Evolutionary conservation across 1,140 invertebrate species (phyloP).

Genomic region (Pseudomyrmex gracilis): DNA sequence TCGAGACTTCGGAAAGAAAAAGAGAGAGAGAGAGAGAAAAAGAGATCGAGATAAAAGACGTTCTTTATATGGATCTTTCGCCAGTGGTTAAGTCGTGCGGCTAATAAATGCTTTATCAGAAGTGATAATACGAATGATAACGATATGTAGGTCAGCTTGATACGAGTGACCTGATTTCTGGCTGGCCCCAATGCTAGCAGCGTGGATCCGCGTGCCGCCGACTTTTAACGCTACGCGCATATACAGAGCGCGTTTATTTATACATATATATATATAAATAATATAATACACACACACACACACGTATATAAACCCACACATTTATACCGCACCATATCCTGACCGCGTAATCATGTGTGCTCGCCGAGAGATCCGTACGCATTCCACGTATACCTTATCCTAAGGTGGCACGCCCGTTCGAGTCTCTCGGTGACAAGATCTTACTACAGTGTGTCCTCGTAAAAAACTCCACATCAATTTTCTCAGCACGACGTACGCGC

Average conservation of each 20-base stretch:
- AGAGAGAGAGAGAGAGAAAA: background rate
- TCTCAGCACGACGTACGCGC: no score
- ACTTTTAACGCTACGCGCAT: constrained; percentile 22
- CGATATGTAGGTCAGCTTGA: constrained; percentile 85
- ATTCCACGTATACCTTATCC: background rate
- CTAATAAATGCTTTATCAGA: constrained; percentile 83
- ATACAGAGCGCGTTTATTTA: no score
- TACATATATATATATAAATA: background rate
- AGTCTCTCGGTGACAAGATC: background rate
- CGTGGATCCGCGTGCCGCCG: constrained; percentile 67
- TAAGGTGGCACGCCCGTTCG: background rate
- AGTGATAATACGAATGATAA: constrained; percentile 82
- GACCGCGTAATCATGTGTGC: constrained; percentile 43
- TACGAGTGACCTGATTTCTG: constrained; percentile 83
- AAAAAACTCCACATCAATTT: no score
- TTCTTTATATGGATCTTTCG: constrained; percentile 69
- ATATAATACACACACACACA: constrained; percentile 23
- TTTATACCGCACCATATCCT: constrained; percentile 43
- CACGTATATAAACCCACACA: constrained; percentile 15
- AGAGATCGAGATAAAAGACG: background rate
- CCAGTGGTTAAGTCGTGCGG: constrained; percentile 76
- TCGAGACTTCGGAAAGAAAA: background rate
- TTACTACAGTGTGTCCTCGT: background rate
- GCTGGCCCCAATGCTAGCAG: constrained; percentile 68
- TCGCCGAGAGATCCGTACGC: constrained; percentile 12